These are phyloP conservation scores for Zenarchopterus dispar DNA, from an alignment of 2,797 vertebrate species.

Conservation along the genomic window DNA sequence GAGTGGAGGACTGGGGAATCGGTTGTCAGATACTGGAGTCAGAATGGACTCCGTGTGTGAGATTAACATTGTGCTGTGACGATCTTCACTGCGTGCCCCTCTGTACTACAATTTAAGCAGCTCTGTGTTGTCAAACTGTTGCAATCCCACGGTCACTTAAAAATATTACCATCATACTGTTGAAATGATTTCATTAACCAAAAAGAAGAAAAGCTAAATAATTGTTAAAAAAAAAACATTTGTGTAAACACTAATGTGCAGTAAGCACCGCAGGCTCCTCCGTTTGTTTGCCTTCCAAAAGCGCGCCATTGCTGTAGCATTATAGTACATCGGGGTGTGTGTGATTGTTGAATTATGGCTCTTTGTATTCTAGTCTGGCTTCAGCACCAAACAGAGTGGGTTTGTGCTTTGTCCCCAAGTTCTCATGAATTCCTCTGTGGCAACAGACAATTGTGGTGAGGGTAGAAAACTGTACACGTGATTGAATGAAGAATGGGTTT, in stretches of 20 bases:
- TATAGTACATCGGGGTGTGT: conserved; percentile 67
- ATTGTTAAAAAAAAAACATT: conserved; percentile 53
- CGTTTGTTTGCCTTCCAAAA: conserved; percentile 58
- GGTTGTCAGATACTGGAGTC: conserved; percentile 58
- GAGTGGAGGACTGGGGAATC: conserved; percentile 30
- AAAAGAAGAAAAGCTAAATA: conserved; percentile 45
- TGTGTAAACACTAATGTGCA: conserved; percentile 60
- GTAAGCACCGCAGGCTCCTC: conserved; percentile 57
- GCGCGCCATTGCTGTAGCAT: conserved; percentile 67
- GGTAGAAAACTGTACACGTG: conserved; percentile 94
- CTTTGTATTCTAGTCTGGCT: conserved; percentile 81
- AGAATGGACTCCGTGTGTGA: conserved; percentile 41
- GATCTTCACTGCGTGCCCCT: conserved; percentile 50
- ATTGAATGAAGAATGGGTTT: conserved; percentile 93
- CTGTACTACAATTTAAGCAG: conserved; percentile 63
- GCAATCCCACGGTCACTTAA: conserved; percentile 49
- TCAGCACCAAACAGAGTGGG: conserved; percentile 91
- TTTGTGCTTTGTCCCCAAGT: conserved; percentile 89
- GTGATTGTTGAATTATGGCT: conserved; percentile 80
- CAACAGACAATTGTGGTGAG: conserved; percentile 91
- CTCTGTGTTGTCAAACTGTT: conserved; percentile 38
- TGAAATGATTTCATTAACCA: conserved; percentile 38
- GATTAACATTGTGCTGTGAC: conserved; percentile 75
- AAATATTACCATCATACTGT: conserved; percentile 48
- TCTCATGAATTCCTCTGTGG: conserved; percentile 92